Evolutionary conservation across 2,888 invertebrate species (phyloP).

Genomic region (Apotomis betuletana): DNA sequence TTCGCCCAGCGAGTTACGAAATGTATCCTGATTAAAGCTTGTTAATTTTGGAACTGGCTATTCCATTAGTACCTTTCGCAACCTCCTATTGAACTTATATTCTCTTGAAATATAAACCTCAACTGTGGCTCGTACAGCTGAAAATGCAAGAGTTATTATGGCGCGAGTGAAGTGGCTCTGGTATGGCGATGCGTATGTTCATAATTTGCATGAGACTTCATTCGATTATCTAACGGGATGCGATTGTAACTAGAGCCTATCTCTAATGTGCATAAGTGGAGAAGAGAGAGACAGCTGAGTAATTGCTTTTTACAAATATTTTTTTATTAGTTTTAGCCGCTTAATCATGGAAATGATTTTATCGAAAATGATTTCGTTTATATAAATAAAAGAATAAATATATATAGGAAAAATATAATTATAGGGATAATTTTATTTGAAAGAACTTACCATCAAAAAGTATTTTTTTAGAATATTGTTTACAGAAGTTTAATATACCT

Average conservation of each 20-base stretch:
- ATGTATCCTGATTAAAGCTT: conserved; percentile 25
- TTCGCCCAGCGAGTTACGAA: background rate
- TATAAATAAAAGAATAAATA: too few relatives aligned
- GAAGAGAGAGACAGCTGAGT: too few relatives aligned
- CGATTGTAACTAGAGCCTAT: background rate
- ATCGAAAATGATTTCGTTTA: too few relatives aligned
- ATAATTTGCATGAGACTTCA: conserved; percentile 17
- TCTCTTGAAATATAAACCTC: background rate
- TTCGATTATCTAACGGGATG: conserved; percentile 6
- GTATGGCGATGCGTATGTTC: conserved; percentile 1
- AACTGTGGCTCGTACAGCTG: background rate
- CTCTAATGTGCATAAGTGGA: too few relatives aligned
- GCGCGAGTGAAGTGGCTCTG: background rate
- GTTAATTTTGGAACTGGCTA: conserved; percentile 13
- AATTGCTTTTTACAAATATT: too few relatives aligned
- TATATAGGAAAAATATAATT: too few relatives aligned
- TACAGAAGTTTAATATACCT: too few relatives aligned
- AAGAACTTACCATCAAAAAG: too few relatives aligned
- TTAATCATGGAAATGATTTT: too few relatives aligned
- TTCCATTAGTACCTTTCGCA: background rate
- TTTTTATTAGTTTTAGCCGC: too few relatives aligned
- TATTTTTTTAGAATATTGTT: too few relatives aligned
- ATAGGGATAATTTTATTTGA: too few relatives aligned
- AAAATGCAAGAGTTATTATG: background rate
- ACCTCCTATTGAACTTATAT: background rate